These are phyloP conservation scores for Leptonema lineaticorne DNA, from an alignment of 1,140 invertebrate species.

Conservation along the genomic window DNA sequence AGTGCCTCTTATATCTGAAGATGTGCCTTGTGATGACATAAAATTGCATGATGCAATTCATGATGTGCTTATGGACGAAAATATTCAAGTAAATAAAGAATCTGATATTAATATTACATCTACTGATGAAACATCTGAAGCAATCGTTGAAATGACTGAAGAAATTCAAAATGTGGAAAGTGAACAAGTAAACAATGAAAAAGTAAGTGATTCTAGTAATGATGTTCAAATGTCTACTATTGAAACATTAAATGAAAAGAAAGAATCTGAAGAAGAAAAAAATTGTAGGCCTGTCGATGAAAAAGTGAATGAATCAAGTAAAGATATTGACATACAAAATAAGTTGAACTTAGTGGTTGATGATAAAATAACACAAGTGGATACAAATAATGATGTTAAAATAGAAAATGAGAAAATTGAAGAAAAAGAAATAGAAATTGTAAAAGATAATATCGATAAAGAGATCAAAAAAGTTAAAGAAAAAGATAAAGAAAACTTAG, in stretches of 20 bases:
- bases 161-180: too few relatives aligned
- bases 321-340: too few relatives aligned
- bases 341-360: too few relatives aligned
- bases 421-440: neutral
- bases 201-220: too few relatives aligned
- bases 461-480: neutral
- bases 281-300: too few relatives aligned
- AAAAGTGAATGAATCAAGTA: too few relatives aligned
- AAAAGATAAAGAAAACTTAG: slow-evolving; percentile 5
- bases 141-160: too few relatives aligned
- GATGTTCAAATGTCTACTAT: too few relatives aligned
- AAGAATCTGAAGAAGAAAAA: too few relatives aligned
- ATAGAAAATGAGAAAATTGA: neutral
- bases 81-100: neutral
- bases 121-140: neutral
- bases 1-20: slow-evolving; percentile 33
- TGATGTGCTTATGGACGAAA: neutral
- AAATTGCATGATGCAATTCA: slow-evolving; percentile 8
- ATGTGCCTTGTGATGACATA: slow-evolving; percentile 1
- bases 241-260: too few relatives aligned
- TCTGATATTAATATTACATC: neutral
- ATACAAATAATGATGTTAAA: neutral
- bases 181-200: too few relatives aligned
- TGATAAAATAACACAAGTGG: too few relatives aligned
- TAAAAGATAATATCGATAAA: neutral